Conservation (phyloP, 1,140 invertebrate genomes). For the Eueides isabella region DNA sequence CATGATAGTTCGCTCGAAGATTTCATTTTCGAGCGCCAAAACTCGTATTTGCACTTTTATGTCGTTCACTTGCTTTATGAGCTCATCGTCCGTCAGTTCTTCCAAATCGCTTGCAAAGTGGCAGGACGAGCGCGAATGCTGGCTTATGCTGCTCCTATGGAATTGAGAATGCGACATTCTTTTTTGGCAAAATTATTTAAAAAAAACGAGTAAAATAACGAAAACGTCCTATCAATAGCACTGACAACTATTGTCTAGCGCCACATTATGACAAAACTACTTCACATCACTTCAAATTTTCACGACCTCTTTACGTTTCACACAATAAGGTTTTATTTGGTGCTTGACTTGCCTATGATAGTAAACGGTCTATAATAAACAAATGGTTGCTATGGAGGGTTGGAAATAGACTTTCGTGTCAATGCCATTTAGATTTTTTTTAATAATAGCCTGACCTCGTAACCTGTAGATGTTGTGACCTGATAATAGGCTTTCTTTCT, state of each 20-base stretch:
- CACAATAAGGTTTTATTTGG: neutral
- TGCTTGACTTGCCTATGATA: neutral
- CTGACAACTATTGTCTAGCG: conserved; percentile 13
- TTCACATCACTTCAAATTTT: neutral
- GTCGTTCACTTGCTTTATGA: conserved; percentile 64
- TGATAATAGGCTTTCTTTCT: conserved; percentile 4
- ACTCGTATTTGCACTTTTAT: conserved; percentile 64
- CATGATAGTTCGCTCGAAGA: conserved; percentile 69
- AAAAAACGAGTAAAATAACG: conserved; percentile 24
- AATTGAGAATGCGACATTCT: conserved; percentile 49
- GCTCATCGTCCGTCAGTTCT: conserved; percentile 64
- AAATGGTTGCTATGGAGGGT: conserved; percentile 31
- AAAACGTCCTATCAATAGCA: conserved; percentile 16
- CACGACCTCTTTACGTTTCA: conserved; percentile 9
- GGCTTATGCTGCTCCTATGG: conserved; percentile 57
- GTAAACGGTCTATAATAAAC: conserved; percentile 6
- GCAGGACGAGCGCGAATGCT: conserved; percentile 58
- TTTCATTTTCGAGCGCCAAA: conserved; percentile 69
- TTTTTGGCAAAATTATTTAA: conserved; percentile 4
- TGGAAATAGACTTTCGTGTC: conserved; percentile 30
- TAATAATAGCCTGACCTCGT: conserved; percentile 29
- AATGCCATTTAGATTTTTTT: conserved; percentile 15
- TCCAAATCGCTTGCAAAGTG: conserved; percentile 57
- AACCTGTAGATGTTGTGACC: conserved; percentile 4
- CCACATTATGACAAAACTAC: conserved; percentile 3